Evolutionary conservation across 2,113 vertebrate species (phyloP).

Genomic region (Paralichthys olivaceus): DNA sequence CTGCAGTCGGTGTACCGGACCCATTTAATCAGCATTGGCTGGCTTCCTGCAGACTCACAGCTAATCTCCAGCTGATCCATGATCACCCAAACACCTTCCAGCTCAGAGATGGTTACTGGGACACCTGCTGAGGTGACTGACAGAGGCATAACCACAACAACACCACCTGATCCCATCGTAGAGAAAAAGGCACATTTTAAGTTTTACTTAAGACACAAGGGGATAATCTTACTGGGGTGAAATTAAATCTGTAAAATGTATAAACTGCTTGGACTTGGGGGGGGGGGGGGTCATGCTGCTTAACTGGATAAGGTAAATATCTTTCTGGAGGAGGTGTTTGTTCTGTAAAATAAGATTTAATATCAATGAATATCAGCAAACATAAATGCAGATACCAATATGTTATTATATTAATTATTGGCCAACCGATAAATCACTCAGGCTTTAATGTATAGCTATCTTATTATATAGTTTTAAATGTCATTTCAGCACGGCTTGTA

Average conservation of each 20-base stretch:
- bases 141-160: neutral
- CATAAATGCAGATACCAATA: too few relatives aligned
- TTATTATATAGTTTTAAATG: neutral
- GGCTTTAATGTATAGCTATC: too few relatives aligned
- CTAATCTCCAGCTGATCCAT: slow-evolving; percentile 54
- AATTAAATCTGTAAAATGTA: too few relatives aligned
- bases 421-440: too few relatives aligned
- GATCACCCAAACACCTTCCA: slow-evolving; percentile 42
- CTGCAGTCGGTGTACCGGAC: slow-evolving; percentile 33
- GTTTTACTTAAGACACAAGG: neutral
- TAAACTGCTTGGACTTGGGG: too few relatives aligned
- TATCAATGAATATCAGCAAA: too few relatives aligned
- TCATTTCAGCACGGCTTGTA: neutral
- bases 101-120: slow-evolving; percentile 5
- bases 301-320: too few relatives aligned
- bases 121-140: slow-evolving; percentile 8
- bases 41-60: slow-evolving; percentile 24
- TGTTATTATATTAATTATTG: too few relatives aligned
- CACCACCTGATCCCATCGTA: neutral
- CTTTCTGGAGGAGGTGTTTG: too few relatives aligned
- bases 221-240: too few relatives aligned
- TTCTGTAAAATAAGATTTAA: too few relatives aligned
- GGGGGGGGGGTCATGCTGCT: too few relatives aligned
- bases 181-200: neutral
- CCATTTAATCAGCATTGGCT: slow-evolving; percentile 51